Evolutionary conservation across 2,797 vertebrate species (phyloP).

Genomic region (Prionace glauca): DNA sequence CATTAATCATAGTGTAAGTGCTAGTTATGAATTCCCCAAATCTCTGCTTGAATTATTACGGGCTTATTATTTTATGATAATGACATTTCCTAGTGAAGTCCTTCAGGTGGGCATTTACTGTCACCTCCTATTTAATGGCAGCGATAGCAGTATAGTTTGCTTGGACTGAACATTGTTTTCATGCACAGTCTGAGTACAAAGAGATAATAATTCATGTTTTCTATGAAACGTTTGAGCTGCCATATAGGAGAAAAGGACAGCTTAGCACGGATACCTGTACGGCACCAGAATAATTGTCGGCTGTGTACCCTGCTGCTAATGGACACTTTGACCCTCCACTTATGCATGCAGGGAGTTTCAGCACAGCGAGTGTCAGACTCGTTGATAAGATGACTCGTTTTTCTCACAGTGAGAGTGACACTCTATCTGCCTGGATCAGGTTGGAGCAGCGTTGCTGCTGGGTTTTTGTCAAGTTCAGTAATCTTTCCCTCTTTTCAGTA

Average conservation of each 20-base stretch:
- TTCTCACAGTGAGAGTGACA: not conserved
- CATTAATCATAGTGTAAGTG: not conserved
- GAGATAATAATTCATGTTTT: not conserved
- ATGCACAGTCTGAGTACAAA: not conserved
- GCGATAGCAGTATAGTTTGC: not conserved
- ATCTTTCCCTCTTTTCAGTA: not conserved
- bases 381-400: not conserved
- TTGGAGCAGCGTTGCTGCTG: not conserved
- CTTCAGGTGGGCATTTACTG: not conserved
- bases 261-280: not conserved
- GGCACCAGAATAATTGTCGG: no score
- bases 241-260: not conserved
- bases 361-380: not conserved
- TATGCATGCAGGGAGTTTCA: not conserved
- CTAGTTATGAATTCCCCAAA: not conserved
- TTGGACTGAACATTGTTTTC: not conserved
- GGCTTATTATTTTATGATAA: not conserved
- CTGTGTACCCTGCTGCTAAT: not conserved
- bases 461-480: not conserved
- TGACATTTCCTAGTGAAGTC: not conserved
- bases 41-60: not conserved
- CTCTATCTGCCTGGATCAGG: not conserved
- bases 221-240: not conserved
- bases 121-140: not conserved
- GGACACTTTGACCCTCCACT: not conserved